Conservation (phyloP, 2,113 vertebrate species). For the Craseonycteris thonglongyai region DNA sequence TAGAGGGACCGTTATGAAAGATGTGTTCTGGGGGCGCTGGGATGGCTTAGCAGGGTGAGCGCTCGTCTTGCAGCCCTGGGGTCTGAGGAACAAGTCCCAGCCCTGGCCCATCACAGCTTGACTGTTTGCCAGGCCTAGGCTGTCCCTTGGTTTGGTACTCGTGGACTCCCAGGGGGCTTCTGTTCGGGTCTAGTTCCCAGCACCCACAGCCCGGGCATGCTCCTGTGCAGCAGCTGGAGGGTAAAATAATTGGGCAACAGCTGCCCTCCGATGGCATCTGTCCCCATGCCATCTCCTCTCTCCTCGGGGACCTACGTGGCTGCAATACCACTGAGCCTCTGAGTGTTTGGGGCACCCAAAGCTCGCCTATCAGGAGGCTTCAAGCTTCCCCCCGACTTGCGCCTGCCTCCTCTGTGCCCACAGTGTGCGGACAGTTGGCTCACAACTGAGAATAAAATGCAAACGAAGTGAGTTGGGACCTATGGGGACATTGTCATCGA, state of each 20-base stretch:
- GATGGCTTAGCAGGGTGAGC: no score
- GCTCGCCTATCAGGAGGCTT: background rate
- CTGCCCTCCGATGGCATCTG: fast-evolving
- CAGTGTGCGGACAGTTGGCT: fast-evolving
- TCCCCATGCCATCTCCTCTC: background rate
- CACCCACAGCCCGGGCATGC: fast-evolving
- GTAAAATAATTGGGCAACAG: background rate
- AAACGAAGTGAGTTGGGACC: background rate
- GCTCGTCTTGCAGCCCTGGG: no score
- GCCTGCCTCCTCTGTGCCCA: background rate
- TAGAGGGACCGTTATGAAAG: background rate
- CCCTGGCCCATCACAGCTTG: no score
- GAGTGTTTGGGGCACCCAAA: background rate
- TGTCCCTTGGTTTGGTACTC: background rate
- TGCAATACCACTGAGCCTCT: background rate
- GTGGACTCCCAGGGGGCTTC: background rate
- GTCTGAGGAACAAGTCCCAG: no score
- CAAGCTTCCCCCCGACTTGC: background rate
- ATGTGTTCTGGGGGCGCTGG: no score
- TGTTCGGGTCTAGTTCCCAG: background rate
- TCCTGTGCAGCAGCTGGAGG: fast-evolving
- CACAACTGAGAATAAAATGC: background rate
- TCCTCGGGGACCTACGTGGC: background rate
- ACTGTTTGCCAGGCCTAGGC: background rate
- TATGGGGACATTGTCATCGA: background rate